Percentiles rank a stretch among this genome's conserved stretches.
These are phyloP conservation scores for Threskiornis aethiopicus DNA, from an alignment of 2,797 vertebrate genomes.

Conservation along the genomic window DNA sequence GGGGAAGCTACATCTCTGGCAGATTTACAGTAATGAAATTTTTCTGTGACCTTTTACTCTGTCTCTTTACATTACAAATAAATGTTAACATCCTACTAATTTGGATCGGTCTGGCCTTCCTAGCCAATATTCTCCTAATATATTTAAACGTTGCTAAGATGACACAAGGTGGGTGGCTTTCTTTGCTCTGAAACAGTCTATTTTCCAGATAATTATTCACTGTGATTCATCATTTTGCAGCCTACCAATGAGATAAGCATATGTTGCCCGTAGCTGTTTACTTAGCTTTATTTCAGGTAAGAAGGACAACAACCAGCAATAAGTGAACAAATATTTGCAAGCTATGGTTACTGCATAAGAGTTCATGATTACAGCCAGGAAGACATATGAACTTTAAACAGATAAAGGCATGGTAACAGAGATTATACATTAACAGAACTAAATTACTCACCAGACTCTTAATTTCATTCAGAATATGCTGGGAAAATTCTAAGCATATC, in stretches of 20 bases:
- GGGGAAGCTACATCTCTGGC: neutral
- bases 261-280: slow-evolving; percentile 29
- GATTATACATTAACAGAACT: slow-evolving; percentile 15
- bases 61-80: slow-evolving; percentile 59
- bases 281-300: slow-evolving; percentile 58
- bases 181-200: slow-evolving; percentile 31
- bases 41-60: slow-evolving; percentile 44
- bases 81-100: slow-evolving; percentile 52
- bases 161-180: slow-evolving; percentile 8
- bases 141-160: slow-evolving; percentile 34
- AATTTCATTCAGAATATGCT: neutral
- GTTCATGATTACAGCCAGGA: neutral
- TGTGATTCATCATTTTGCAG: slow-evolving; percentile 47
- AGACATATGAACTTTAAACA: slow-evolving; percentile 49
- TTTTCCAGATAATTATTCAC: slow-evolving; percentile 51
- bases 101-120: slow-evolving; percentile 48
- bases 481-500: neutral
- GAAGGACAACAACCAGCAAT: slow-evolving; percentile 1
- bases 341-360: neutral
- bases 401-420: neutral
- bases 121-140: slow-evolving; percentile 13
- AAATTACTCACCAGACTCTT: neutral
- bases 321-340: slow-evolving; percentile 56
- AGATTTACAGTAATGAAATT: slow-evolving; percentile 43
- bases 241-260: neutral